Evolutionary conservation across 2,797 vertebrate genomes (phyloP).

Genomic region (Sebastiscus albofasciatus): DNA sequence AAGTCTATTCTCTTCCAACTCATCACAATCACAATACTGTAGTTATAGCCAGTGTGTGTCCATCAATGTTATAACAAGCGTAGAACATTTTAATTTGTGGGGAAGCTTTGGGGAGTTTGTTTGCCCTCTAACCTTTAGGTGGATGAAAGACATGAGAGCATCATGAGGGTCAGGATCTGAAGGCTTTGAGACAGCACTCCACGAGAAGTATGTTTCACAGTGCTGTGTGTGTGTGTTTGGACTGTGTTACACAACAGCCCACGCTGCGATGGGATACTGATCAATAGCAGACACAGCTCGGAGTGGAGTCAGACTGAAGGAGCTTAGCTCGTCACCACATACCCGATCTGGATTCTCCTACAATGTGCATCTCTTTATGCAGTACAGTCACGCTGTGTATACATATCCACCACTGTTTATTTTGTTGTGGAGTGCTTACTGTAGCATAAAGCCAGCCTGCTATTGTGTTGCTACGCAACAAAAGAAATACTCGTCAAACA

Average conservation of each 20-base stretch:
- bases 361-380: slow-evolving; percentile 36
- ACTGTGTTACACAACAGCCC: slow-evolving; percentile 53
- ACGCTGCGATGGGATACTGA: slow-evolving; percentile 64
- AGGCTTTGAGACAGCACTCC: slow-evolving; percentile 25
- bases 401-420: slow-evolving; percentile 61
- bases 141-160: slow-evolving; percentile 30
- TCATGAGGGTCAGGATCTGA: slow-evolving; percentile 44
- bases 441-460: slow-evolving; percentile 41
- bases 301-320: slow-evolving; percentile 40
- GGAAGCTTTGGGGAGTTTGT: slow-evolving; percentile 37
- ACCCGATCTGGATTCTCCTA: slow-evolving; percentile 26
- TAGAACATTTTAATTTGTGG: slow-evolving; percentile 45
- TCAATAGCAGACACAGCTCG: slow-evolving; percentile 70
- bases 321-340: slow-evolving; percentile 44
- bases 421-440: slow-evolving; percentile 47
- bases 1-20: slow-evolving; percentile 9
- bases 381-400: slow-evolving; percentile 41
- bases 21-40: slow-evolving; percentile 17
- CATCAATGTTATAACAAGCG: slow-evolving; percentile 19
- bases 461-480: slow-evolving; percentile 56
- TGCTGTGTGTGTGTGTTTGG: slow-evolving; percentile 22
- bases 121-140: slow-evolving; percentile 39
- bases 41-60: slow-evolving; percentile 32
- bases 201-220: slow-evolving; percentile 49
- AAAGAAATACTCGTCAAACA: slow-evolving; percentile 47